Percentiles rank a stretch among this genome's conserved stretches.
Conservation (phyloP, 2,888 invertebrate genomes). For the Augochlorella aurata region DNA sequence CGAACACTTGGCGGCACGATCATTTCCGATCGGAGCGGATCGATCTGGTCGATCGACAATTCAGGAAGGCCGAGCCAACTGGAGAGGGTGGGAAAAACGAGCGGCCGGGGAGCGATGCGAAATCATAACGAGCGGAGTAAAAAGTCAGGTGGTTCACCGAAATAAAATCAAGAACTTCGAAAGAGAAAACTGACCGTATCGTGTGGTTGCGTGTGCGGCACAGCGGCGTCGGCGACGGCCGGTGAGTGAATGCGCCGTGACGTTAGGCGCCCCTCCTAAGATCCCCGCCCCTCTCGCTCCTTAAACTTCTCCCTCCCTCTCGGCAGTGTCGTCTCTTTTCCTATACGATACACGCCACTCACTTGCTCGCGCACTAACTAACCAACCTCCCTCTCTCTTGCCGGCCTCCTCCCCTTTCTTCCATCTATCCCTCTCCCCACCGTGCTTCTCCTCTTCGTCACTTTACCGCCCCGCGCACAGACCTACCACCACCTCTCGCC, state of each 20-base stretch:
- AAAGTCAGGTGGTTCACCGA: slow-evolving; percentile 29
- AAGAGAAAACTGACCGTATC: slow-evolving; percentile 75
- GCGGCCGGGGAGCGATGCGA: neutral
- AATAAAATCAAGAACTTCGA: slow-evolving; percentile 6
- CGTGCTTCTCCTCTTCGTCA: slow-evolving; percentile 56
- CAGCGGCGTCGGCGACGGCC: slow-evolving; percentile 80
- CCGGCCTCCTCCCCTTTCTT: slow-evolving; percentile 41
- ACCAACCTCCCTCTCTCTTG: slow-evolving; percentile 40
- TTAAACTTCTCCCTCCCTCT: slow-evolving; percentile 57
- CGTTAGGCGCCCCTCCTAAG: slow-evolving; percentile 79
- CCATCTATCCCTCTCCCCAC: slow-evolving; percentile 53
- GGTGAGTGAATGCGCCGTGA: slow-evolving; percentile 80
- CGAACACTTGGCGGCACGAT: slow-evolving; percentile 3
- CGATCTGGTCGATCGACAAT: neutral
- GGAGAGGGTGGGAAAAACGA: too few species aligned
- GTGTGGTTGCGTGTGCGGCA: slow-evolving; percentile 76
- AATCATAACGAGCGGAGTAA: slow-evolving; percentile 15
- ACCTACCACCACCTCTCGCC: slow-evolving; percentile 54
- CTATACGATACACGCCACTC: slow-evolving; percentile 45
- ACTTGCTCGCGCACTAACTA: slow-evolving; percentile 54
- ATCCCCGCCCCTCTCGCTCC: slow-evolving; percentile 70
- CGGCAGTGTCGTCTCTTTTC: slow-evolving; percentile 46
- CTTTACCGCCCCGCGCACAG: slow-evolving; percentile 59
- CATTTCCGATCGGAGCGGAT: neutral
- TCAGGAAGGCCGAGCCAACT: too few species aligned